Evolutionary conservation across 1,140 invertebrate species (phyloP), one percentile per base, ranked within the genome.

Genomic region (Camponotus pennsylvanicus): DNA sequence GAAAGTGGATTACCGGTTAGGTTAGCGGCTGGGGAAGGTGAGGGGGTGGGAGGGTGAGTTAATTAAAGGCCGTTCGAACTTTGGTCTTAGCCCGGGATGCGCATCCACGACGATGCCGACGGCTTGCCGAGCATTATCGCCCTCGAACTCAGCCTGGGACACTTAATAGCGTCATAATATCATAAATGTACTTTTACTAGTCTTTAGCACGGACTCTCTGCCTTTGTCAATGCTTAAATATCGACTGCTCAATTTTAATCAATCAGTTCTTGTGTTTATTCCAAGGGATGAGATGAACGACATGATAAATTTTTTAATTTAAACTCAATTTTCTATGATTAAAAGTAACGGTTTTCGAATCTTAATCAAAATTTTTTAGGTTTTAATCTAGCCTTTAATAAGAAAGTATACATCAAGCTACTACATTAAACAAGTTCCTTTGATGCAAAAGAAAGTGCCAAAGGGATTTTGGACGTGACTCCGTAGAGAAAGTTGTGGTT

Each of bases 1-100:
- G 69, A 90, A 88, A 90, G 86, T 88, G 83, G 78, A 91, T 91
- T 90, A 90, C 71, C 42, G 55, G 79, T 76, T 83, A 71, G 80
- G 75, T 66, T 73, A 86, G 80, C 82, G 55, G 40, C 52, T 32
- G 45, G 21, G 34, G 83, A 0, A 40, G 82, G 73, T 1, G 27
- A 52, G 49, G 18, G 49, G 15, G 15, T 52, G 13, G 49, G 49
- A 18, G 49, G 15, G 49, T 66, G 73, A 87, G 86, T 90, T 90
- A 90, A 90, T 90, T 90, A 90, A 90, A 89, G 89, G 88, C 88
- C 61, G 89, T 90, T 90, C 89, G 86, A 90, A 90, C 83, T 90
- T 90, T 75, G 73, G 83, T 90, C 78, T 90, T 88, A 73, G 40
- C 45, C 66, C 18, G 77, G 69, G 52, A 71, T 52, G 49, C 80